phyloP scores from a whole-genome alignment of 1,140 invertebrate species.

The Eupristina koningsbergeri region DNA sequence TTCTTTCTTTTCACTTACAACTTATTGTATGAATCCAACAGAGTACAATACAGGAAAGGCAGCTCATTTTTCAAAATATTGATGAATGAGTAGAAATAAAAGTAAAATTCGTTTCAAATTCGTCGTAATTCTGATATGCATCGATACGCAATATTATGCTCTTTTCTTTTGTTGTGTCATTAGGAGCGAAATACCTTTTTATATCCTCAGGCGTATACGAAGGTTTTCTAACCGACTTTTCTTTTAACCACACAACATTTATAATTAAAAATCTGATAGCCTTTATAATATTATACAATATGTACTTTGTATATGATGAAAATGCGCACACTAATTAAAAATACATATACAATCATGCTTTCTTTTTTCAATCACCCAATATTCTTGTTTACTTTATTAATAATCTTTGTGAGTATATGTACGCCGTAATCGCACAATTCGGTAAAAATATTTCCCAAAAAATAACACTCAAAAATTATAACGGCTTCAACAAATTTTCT shows the following conservation, averaged over 20 bases:
- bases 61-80: slow-evolving; percentile 18
- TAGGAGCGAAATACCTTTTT: slow-evolving; percentile 38
- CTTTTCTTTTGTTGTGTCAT: slow-evolving; percentile 11
- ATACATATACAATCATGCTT: slow-evolving; percentile 35
- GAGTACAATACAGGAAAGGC: slow-evolving; percentile 18
- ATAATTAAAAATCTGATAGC: slow-evolving; percentile 52
- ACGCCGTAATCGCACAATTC: slow-evolving; percentile 30
- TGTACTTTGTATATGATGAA: slow-evolving; percentile 55
- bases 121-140: slow-evolving; percentile 47
- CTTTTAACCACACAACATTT: slow-evolving; percentile 51
- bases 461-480: slow-evolving; percentile 37
- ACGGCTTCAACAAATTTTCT: slow-evolving; percentile 13
- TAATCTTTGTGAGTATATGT: slow-evolving; percentile 40
- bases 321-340: slow-evolving; percentile 32
- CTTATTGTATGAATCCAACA: background rate
- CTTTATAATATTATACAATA: slow-evolving; percentile 52
- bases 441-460: slow-evolving; percentile 50
- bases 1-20: background rate
- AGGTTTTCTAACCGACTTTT: slow-evolving; percentile 48
- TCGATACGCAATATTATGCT: slow-evolving; percentile 46
- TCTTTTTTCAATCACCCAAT: slow-evolving; percentile 36
- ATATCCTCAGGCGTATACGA: slow-evolving; percentile 26
- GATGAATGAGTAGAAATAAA: slow-evolving; percentile 21
- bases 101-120: slow-evolving; percentile 41
- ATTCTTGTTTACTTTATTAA: slow-evolving; percentile 22